Evolutionary conservation across 2,113 vertebrate genomes (phyloP), one percentile per base, ranked within the genome.

Genomic region (rabbit (Oryctolagus cuniculus)): DNA sequence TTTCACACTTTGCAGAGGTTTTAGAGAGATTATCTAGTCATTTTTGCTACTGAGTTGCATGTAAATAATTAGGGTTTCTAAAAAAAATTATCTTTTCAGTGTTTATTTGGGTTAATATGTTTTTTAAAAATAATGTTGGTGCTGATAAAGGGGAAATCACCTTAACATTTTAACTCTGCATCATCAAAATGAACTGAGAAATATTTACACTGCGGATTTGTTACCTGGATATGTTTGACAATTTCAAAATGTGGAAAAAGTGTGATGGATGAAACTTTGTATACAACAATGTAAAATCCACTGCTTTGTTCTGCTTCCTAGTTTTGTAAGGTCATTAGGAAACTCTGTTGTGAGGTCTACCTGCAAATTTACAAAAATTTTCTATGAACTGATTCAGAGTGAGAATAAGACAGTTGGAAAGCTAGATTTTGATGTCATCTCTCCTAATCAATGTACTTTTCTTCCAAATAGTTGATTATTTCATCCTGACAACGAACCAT

Each of bases 381-480:
- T 13, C 66, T 29, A 73, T 0, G 1, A 34, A n/a, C 34, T 69
- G 13, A 53, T 89, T 92, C 89, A 92, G 58, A 49, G 15, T 25
- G 25, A 75, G 36, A 51, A 86, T 31, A 72, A 67, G 21, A 31
- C 69, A 83, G 73, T 44, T 80, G 72, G 49, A 79, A 96, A 91
- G 75, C 63, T 58, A 1, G 21, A 36, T 55, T 95, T 93, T 93
- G 64, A 90, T 94, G 70, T 87, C 82, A 80, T 82, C 86, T 72
- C 17, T 95, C 86, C 83, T 90, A 93, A 90, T 53, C n/a, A 21
- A 72, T 80, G 36, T 82, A 36, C 73, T 95, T 89, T 90, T 86
- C 87, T 87, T 93, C 79, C 53, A 92, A 95, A 80, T 49, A 90
- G 21, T 36, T 55, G 61, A 95, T 96, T 81, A 88, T 53, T 91